These are phyloP conservation scores for Panonychus citri DNA, from an alignment of 1,140 invertebrate genomes.

Conservation along the genomic window DNA sequence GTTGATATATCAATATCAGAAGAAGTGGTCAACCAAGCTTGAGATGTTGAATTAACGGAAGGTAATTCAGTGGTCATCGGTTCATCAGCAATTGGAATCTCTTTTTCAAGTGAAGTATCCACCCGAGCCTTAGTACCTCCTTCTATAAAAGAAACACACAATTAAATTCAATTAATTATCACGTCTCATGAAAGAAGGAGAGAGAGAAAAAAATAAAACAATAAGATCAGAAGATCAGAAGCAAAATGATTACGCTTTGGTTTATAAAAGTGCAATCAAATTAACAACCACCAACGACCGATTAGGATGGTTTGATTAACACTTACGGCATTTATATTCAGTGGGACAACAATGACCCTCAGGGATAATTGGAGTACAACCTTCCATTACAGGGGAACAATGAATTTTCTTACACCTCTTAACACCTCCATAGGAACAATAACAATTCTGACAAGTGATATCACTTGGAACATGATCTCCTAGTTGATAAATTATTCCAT, in stretches of 20 bases:
- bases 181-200: no score
- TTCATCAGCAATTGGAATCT: not conserved
- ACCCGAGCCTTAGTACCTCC: not conserved
- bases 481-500: slow-evolving; percentile 35
- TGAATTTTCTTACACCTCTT: slow-evolving; percentile 20
- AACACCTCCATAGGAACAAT: slow-evolving; percentile 45
- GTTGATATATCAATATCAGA: not conserved
- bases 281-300: no score
- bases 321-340: slow-evolving; percentile 51
- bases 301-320: no score
- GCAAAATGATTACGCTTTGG: no score
- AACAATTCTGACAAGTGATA: slow-evolving; percentile 30
- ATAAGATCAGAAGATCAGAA: no score
- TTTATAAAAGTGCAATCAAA: no score
- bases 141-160: not conserved
- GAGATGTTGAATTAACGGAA: not conserved
- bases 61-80: no score
- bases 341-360: slow-evolving; percentile 56
- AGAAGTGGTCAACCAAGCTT: not conserved
- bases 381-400: slow-evolving; percentile 45
- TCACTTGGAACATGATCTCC: slow-evolving; percentile 43
- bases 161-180: no score
- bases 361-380: slow-evolving; percentile 46
- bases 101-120: not conserved
- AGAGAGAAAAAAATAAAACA: no score